Base-by-base conservation (phyloP, 2,797 vertebrate genomes). In the Periparus ater region DNA sequence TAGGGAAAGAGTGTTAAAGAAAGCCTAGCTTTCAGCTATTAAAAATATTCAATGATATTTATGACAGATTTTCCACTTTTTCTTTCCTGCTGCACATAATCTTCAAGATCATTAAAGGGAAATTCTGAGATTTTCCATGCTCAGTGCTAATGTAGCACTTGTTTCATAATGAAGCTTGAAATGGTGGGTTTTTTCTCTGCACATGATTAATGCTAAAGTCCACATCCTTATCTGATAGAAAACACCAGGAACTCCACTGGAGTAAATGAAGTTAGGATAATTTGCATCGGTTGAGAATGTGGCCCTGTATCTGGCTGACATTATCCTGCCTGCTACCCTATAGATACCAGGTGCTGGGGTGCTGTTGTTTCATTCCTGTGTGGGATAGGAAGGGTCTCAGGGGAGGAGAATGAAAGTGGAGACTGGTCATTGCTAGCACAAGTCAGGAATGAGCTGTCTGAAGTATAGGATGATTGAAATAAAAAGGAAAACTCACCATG, bases 121-220 rank as follows among this genome's bases (percentile, higher is more conserved):
- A 79, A 86, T 88, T 85, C 62, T 61, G 82, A 96, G 91, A 85
- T 78, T 94, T 94, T 79, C 82, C 48, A 80, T 86, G 91, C 89
- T 96, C n/a, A 8, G 60, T 74, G 70, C 85, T 96, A 82, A 91
- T 60, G 70, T 88, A 89, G 38, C 73, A 80, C 88, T 84, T 89
- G 85, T 78, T 95, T 90, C 38, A 91, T 95, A 96, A 97, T 89
- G 93, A 95, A 94, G 95, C 91, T n/a, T 85, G 76, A 95, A 95
- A 89, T 74, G 38, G 84, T 58, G 63, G 19, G 19, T 10, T 66
- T 79, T 88, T 63, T 26, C 63, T 75, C 76, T 68, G 75, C 80
- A 50, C 57, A 55, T 7, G 47, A 58, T 89, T 74, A 95, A 93
- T 92, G 89, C 79, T 93, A 14, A 95, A 92, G 84, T 89, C 95